Evolutionary conservation across 2,888 invertebrate species (phyloP), one percentile per base, ranked within the genome.

Genomic region (Keiferia lycopersicella): DNA sequence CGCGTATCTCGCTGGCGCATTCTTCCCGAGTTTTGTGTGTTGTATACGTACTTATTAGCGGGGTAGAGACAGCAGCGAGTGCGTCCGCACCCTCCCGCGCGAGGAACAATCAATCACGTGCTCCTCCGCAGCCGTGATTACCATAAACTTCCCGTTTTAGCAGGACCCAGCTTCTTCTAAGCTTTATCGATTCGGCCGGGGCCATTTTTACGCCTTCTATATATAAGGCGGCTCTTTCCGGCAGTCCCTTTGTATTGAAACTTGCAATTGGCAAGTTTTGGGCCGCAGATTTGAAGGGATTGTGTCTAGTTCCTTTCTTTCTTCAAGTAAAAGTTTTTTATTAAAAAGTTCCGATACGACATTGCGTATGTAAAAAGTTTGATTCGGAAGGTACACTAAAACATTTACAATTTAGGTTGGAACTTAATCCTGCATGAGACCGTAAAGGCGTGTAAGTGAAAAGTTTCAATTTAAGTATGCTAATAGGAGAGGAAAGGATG

Each of bases 121-220:
- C 79, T 83, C 83, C 83, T 85, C 81, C 80, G 76, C 80, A 80
- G 73, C 77, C 81, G 84, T 88, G 89, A 91, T 91, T 91, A 91
- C 87, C 91, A 91, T 91, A 91, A 91, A 90, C 86, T 88, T 85
- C 82, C 86, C 88, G 86, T 88, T 91, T 88, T 84, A 86, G 80
- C 83, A 82, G 82, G 79, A 86, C 86, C 87, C 87, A 80, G 79
- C 81, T 86, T 84, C 84, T 83, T 84, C 87, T 87, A 84, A 88
- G 86, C 87, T 84, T 83, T 85, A 89, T 90, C 86, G 89, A 89
- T 88, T 86, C 77, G 79, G 76, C 79, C 80, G 78, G 77, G 75
- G 75, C 82, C 83, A 87, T 88, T 87, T 88, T 87, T 83, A 81
- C 76, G 81, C 82, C 81, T 82, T 79, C 80, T 84, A 85, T 86